Percentiles rank a stretch among this genome's conserved stretches.
These are phyloP conservation scores for Melanerpes formicivorus DNA, from an alignment of 2,113 vertebrate genomes.

Conservation along the genomic window DNA sequence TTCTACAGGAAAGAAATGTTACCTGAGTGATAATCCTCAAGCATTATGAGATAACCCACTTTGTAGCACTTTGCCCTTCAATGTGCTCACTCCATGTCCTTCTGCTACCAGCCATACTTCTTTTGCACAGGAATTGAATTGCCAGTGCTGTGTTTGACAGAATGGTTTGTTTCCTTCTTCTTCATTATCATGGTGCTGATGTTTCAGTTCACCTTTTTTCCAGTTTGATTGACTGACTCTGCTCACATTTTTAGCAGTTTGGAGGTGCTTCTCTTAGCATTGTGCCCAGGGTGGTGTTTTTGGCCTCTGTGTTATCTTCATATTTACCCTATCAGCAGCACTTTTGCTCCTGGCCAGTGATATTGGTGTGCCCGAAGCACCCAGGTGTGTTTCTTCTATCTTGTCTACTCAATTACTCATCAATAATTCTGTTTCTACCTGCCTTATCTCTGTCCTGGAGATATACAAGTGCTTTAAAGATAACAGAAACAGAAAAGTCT, in stretches of 20 bases:
- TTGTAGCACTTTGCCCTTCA: background rate
- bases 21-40: background rate
- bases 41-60: background rate
- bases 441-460: slow-evolving; percentile 30
- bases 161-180: background rate
- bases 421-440: slow-evolving; percentile 57
- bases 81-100: background rate
- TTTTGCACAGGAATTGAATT: background rate
- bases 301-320: background rate
- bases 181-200: background rate
- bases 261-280: background rate
- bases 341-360: slow-evolving; percentile 19
- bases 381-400: background rate
- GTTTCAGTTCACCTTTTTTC: background rate
- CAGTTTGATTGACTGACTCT: background rate
- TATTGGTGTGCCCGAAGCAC: slow-evolving; percentile 9
- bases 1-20: background rate
- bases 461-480: slow-evolving; percentile 23
- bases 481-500: background rate
- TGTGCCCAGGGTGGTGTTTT: background rate
- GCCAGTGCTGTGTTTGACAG: background rate
- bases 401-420: slow-evolving; percentile 11
- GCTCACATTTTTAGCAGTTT: background rate
- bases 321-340: background rate
- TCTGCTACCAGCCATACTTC: background rate